These are phyloP conservation scores for Drosophila sp. DNA, from an alignment of 1,140 invertebrate species.

Conservation along the genomic window DNA sequence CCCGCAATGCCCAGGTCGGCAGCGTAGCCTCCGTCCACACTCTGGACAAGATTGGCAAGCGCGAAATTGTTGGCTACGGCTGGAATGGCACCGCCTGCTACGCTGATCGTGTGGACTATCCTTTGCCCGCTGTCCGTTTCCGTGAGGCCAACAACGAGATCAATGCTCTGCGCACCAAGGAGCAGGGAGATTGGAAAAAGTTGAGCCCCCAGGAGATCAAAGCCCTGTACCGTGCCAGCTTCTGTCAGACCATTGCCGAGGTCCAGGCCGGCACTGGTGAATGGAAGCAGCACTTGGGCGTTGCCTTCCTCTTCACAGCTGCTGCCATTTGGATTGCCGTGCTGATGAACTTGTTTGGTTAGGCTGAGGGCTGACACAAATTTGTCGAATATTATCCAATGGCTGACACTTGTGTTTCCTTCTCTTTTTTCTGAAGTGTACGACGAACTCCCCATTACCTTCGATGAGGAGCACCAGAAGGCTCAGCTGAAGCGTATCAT, in stretches of 20 bases:
- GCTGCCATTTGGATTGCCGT: slow-evolving; percentile 89
- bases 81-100: slow-evolving; percentile 92
- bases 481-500: slow-evolving; percentile 92
- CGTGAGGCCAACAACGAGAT: slow-evolving; percentile 87
- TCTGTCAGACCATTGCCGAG: slow-evolving; percentile 96
- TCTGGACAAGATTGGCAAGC: slow-evolving; percentile 88
- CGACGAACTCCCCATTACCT: slow-evolving; percentile 88
- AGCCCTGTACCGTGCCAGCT: slow-evolving; percentile 94
- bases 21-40: slow-evolving; percentile 75
- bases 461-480: slow-evolving; percentile 89
- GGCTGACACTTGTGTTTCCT: not conserved
- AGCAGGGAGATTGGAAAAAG: slow-evolving; percentile 97
- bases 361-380: no score
- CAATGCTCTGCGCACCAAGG: slow-evolving; percentile 92
- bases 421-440: slow-evolving; percentile 86
- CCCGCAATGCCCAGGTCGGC: slow-evolving; percentile 59
- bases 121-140: slow-evolving; percentile 96
- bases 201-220: slow-evolving; percentile 96
- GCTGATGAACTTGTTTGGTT: slow-evolving; percentile 89
- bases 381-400: not conserved
- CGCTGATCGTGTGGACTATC: slow-evolving; percentile 90
- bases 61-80: slow-evolving; percentile 96
- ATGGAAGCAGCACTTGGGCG: slow-evolving; percentile 92
- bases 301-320: slow-evolving; percentile 84
- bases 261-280: slow-evolving; percentile 93